Percentiles rank a stretch among this genome's conserved stretches.
Conservation (phyloP, 2,888 invertebrate genomes). For the Pyralis farinalis region DNA sequence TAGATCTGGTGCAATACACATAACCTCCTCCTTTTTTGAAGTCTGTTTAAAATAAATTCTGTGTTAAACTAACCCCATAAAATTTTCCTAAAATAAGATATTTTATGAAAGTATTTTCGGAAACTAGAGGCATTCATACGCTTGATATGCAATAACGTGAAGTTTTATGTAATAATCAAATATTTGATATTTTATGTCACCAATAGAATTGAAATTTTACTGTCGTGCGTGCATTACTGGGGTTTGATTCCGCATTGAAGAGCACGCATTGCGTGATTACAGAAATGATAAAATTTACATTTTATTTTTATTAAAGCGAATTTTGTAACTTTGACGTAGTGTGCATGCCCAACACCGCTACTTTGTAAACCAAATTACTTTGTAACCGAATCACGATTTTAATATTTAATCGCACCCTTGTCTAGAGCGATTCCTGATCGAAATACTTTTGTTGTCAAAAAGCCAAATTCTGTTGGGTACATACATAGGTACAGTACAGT, state of each 20-base stretch:
- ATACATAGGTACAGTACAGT: conserved; percentile 15
- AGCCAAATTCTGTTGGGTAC: not conserved
- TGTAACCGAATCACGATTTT: conserved; percentile 76
- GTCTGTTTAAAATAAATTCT: too few relatives aligned
- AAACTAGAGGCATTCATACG: not conserved
- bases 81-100: too few relatives aligned
- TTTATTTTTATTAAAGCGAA: not conserved
- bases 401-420: conserved; percentile 80
- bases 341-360: conserved; percentile 36
- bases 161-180: conserved; percentile 4
- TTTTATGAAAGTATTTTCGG: too few relatives aligned
- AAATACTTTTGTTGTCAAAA: conserved; percentile 58
- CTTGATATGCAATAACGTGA: not conserved
- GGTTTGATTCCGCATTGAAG: conserved; percentile 3
- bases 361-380: conserved; percentile 49
- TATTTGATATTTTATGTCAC: not conserved
- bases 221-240: conserved; percentile 2
- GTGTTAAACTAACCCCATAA: too few relatives aligned
- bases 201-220: conserved; percentile 4
- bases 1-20: too few relatives aligned
- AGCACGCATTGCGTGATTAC: conserved; percentile 8
- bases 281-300: conserved; percentile 3
- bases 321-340: not conserved
- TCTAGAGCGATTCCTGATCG: conserved; percentile 74
- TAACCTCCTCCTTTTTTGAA: too few relatives aligned